Evolutionary conservation across 2,113 vertebrate genomes (phyloP), one percentile per base, ranked within the genome.

Genomic region (Megaleporinus macrocephalus): DNA sequence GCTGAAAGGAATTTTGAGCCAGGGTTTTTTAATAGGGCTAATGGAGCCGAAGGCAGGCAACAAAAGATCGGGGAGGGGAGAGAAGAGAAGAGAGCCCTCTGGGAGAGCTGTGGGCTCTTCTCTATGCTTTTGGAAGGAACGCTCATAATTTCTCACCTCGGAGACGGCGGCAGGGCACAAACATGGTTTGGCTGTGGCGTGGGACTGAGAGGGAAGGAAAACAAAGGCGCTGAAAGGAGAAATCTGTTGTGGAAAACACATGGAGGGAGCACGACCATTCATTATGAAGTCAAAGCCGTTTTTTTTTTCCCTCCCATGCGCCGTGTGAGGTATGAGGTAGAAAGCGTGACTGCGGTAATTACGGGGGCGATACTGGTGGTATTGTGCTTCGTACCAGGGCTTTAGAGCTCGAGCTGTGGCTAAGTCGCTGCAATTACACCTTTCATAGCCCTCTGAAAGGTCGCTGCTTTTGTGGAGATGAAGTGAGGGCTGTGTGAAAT

Each of bases 1-100:
- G 14, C 68, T 30, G 55, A 49, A 62, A 62, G 62, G 66, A 59
- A 71, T 71, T 71, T 47, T 44, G 66, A 36, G 44, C 33, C 33
- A 70, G 44, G 66, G 55, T 70, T 71, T 77, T n/a, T 77, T 71
- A 72, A 72, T 70, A 61, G 12, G 26, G 33, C 66, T 72, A 62
- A 72, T 80, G 78, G 69, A 80, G 63, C 68, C 62, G 53, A 61
- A 61, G 36, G 55, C 53, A 18, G 14, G 53, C 51, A 44, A 61
- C 68, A 80, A 71, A 80, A 47, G 68, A 15, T 44, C 0, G 3
- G 7, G 7, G 5, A 14, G n/a, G n/a, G n/a, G n/a, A n/a, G n/a
- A 51, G n/a, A 57, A n/a, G 3, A 20, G 6, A 57, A 55, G 26
- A 24, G 5, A 12, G 13, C 59, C 36, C 41, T 44, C 6, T 18